phyloP scores from a whole-genome alignment of 2,797 vertebrate genomes.

The Mus caroli region DNA sequence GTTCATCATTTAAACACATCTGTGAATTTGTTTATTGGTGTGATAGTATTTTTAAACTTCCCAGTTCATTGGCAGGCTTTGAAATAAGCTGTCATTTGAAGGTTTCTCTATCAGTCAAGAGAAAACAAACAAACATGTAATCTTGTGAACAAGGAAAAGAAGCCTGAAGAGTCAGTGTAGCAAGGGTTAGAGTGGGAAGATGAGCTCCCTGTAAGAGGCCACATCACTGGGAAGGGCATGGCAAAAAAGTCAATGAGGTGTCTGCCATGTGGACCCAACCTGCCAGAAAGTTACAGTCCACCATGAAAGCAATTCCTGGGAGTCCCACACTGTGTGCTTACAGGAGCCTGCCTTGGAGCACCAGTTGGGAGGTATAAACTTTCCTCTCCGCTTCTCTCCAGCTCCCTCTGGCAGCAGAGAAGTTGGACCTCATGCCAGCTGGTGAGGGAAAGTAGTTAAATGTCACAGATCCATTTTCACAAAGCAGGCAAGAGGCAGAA shows the following conservation, averaged over 20 bases:
- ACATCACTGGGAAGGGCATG: not conserved
- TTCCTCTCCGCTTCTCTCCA: not conserved
- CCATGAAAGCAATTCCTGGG: not conserved
- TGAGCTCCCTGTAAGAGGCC: not conserved
- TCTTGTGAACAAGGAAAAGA: not conserved
- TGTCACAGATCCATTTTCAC: not conserved
- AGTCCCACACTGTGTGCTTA: not conserved
- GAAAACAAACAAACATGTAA: not conserved
- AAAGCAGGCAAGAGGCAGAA: not conserved
- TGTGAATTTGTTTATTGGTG: slow-evolving; percentile 19
- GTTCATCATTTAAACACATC: not conserved
- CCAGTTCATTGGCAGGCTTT: not conserved
- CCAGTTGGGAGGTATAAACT: too few relatives aligned
- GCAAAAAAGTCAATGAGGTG: not conserved
- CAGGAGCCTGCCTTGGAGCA: not conserved
- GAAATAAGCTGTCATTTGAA: slow-evolving; percentile 32
- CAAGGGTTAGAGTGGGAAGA: not conserved
- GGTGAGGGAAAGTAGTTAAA: not conserved
- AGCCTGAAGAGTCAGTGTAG: not conserved
- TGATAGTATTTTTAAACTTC: slow-evolving; percentile 28
- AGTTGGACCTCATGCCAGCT: not conserved
- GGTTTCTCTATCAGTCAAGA: not conserved
- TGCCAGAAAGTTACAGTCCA: not conserved
- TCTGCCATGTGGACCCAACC: not conserved
- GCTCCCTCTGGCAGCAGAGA: slow-evolving; percentile 68